These are phyloP conservation scores for Sicus ferrugineus DNA, from an alignment of 2,888 invertebrate species.

Conservation along the genomic window DNA sequence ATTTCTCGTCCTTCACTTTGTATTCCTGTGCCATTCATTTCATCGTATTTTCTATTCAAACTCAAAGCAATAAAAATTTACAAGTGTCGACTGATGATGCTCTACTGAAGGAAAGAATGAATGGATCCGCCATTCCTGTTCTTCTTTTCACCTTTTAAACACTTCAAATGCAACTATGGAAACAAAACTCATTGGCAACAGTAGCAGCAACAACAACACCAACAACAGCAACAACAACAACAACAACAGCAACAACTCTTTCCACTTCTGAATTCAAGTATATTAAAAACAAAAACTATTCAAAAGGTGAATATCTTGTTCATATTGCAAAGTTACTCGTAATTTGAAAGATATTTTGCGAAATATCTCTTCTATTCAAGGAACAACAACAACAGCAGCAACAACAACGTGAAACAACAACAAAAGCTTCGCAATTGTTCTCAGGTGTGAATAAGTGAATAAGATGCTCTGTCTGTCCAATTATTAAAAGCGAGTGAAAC, in stretches of 20 bases:
- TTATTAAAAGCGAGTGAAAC: constrained; percentile 29
- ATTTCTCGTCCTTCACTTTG: no score
- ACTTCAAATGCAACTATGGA: not conserved
- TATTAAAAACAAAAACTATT: not conserved
- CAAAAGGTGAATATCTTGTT: constrained; percentile 12
- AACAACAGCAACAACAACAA: not conserved
- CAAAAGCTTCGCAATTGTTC: constrained; percentile 51
- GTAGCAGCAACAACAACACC: not conserved
- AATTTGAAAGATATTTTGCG: constrained; percentile 8
- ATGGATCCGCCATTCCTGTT: not conserved
- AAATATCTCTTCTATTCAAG: constrained; percentile 3
- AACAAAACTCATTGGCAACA: not conserved
- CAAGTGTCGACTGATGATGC: not conserved
- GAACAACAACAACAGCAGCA: not conserved
- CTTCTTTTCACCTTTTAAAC: no score
- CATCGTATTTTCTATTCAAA: not conserved
- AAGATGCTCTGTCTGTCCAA: constrained; percentile 50
- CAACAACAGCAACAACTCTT: not conserved
- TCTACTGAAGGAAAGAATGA: not conserved
- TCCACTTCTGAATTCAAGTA: no score
- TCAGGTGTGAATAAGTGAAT: constrained; percentile 64
- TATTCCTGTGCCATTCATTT: not conserved
- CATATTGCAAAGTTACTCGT: constrained; percentile 16
- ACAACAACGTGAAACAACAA: constrained; percentile 31
- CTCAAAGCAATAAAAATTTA: not conserved